These are phyloP conservation scores for Macrosteles quadrilineatus DNA, from an alignment of 1,140 invertebrate species.

Conservation along the genomic window DNA sequence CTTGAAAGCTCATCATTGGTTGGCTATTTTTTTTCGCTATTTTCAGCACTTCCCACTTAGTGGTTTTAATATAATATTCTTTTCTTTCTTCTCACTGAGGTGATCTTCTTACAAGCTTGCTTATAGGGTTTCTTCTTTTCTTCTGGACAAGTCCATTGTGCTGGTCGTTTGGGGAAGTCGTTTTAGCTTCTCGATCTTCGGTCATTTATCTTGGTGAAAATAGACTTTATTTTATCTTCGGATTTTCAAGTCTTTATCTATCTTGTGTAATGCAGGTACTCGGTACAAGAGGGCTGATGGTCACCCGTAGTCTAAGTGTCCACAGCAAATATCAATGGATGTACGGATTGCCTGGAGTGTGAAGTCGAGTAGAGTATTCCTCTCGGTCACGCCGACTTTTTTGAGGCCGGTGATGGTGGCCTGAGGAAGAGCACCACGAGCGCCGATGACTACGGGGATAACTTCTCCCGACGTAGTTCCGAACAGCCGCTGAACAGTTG, in stretches of 20 bases:
- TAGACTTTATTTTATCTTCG: not conserved
- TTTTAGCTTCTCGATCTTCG: no score
- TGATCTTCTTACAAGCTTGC: not conserved
- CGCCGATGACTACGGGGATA: not conserved
- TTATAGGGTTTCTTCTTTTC: no score
- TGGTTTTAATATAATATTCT: not conserved
- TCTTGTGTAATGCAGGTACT: no score
- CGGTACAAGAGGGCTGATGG: no score
- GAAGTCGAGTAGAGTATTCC: not conserved
- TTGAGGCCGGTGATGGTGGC: not conserved
- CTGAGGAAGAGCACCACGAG: not conserved
- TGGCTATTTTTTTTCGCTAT: constrained; percentile 1
- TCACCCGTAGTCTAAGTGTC: no score
- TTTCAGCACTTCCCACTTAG: not conserved
- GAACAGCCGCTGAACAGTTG: not conserved
- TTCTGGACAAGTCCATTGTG: no score
- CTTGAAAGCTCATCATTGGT: no score
- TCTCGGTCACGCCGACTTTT: not conserved
- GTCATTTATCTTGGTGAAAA: not conserved
- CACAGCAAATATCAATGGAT: no score
- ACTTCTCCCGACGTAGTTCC: not conserved
- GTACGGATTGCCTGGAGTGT: no score
- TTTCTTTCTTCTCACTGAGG: not conserved
- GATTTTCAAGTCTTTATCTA: not conserved
- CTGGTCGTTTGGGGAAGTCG: no score